Base-by-base conservation (phyloP, 2,888 invertebrate species). In the Craniophora ligustri region DNA sequence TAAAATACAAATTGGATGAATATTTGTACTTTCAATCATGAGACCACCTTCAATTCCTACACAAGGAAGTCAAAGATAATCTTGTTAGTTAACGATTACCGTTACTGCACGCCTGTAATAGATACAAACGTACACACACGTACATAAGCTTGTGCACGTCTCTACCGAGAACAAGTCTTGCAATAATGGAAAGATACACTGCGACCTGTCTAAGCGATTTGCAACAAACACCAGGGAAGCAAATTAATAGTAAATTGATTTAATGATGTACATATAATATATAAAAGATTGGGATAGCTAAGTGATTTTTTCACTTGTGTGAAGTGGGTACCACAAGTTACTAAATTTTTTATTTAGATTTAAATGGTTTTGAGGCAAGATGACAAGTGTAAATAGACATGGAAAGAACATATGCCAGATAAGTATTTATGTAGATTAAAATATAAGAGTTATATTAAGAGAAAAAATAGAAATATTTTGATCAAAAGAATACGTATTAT, bases 21-120 rank as follows among this genome's bases (percentile, higher is more conserved):
- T 26, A 34, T 35, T 21, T 11, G 23, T 31, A 28, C 35, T 46
- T 46, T 28, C 18, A 56, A 38, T 57, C 21, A 21, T 41, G 19
- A 38, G 34, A 42, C 34, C 16, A 65, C 42, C 42, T 48, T 66
- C 48, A 11, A 11, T 32, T 40, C 41, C 35, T 21, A 60, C 65
- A 32, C 6, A 54, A 21, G 15, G 32, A 28, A 54, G 63, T 63
- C 30, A 40, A 18, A 15, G 23, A 2, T 48, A 58, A 61, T 58
- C 61, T 35, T 44, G 59, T 65, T 61, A 61, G 34, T 8, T 16
- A 35, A 16, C 41, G 31, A 48, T 58, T 16, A 6, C 16, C 34
- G 30, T 44, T 39, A 35, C 34, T 34, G 11, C 19, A 36, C 7
- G 2, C 31, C 11, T n/a, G 15, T 41, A 47, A 34, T 65, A 58